A percentile compares a stretch with the other conserved stretches of the same genome.
These are phyloP conservation scores for Lagopus muta DNA, from an alignment of 2,113 vertebrate species.

Conservation along the genomic window DNA sequence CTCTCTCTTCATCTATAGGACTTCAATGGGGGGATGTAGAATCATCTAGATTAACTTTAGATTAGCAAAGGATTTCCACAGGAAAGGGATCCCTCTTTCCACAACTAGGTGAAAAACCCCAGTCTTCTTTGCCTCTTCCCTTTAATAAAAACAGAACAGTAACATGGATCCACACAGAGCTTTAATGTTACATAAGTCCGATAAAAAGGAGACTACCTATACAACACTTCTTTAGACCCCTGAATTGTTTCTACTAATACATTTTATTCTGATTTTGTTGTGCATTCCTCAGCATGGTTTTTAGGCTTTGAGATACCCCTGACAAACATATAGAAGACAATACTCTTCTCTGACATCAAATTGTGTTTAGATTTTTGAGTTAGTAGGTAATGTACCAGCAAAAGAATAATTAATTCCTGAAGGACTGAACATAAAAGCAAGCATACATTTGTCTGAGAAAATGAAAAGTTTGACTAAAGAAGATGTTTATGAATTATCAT, in stretches of 20 bases:
- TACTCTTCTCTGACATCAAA: slow-evolving; percentile 20
- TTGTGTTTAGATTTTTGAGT: not conserved
- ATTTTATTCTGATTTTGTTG: not conserved
- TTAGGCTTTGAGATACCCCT: slow-evolving; percentile 44
- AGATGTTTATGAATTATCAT: slow-evolving; percentile 21
- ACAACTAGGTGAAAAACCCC: not conserved
- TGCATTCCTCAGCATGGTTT: not conserved
- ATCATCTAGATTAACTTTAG: not conserved
- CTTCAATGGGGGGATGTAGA: not conserved
- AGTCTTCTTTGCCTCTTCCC: not conserved
- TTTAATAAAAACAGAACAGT: not conserved
- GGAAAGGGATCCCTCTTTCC: not conserved
- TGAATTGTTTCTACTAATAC: not conserved
- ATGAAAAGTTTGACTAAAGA: slow-evolving; percentile 37
- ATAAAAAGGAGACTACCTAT: not conserved
- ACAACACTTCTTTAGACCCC: not conserved
- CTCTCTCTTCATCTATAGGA: not conserved
- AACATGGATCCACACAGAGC: not conserved
- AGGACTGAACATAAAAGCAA: slow-evolving; percentile 21
- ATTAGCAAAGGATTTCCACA: not conserved
- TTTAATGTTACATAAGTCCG: not conserved
- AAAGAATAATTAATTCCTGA: slow-evolving; percentile 44
- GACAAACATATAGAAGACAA: slow-evolving; percentile 45
- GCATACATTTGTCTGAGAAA: not conserved
- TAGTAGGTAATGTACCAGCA: slow-evolving; percentile 42